Percentiles rank a stretch among this genome's conserved stretches.
Evolutionary conservation across 2,888 invertebrate genomes (phyloP).

Genomic region (Panorpa germanica): DNA sequence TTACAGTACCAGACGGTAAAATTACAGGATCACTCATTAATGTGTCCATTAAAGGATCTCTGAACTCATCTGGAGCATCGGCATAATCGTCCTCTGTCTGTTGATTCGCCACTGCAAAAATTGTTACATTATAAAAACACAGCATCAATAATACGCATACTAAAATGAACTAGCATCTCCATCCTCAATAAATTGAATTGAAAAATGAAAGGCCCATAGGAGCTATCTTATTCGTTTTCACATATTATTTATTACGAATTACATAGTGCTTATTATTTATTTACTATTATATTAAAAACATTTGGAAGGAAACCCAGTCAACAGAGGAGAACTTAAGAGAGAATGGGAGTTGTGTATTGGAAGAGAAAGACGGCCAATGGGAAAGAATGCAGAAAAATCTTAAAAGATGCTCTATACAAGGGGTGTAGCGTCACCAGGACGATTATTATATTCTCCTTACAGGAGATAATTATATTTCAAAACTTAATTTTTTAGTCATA

Average conservation of each 20-base stretch:
- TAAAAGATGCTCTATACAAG: no score
- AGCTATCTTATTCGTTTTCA: not conserved
- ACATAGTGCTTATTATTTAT: not conserved
- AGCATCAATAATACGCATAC: constrained; percentile 3
- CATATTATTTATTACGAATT: not conserved
- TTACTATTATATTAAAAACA: not conserved
- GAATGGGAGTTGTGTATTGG: not conserved
- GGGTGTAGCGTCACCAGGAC: no score
- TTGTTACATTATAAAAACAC: constrained; percentile 4
- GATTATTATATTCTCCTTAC: no score
- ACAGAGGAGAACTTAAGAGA: not conserved
- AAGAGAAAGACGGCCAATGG: not conserved
- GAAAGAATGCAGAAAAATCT: no score
- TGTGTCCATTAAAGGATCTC: constrained; percentile 89
- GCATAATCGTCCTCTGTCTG: constrained; percentile 82
- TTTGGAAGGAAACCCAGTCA: not conserved
- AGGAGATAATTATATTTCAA: not conserved
- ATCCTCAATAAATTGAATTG: not conserved
- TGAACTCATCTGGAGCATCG: constrained; percentile 91
- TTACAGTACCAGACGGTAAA: constrained; percentile 77
- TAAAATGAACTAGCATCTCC: constrained; percentile 11
- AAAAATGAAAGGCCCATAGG: constrained; percentile 7
- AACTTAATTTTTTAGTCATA: not conserved
- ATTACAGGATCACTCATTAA: constrained; percentile 91
- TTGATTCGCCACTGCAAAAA: constrained; percentile 47